Evolutionary conservation across 2,888 invertebrate species (phyloP).

Genomic region (Cloeon dipterum): DNA sequence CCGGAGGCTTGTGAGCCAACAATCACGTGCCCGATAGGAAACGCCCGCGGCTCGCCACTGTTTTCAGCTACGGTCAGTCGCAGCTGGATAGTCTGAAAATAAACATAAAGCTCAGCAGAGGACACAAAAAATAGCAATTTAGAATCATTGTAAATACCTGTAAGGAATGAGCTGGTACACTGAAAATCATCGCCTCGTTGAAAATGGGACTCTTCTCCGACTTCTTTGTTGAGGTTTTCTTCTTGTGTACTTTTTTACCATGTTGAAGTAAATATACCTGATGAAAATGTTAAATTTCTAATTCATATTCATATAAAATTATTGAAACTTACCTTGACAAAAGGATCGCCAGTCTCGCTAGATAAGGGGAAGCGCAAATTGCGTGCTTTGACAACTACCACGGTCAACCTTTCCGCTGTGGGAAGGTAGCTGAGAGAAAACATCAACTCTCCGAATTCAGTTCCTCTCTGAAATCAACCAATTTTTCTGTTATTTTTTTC

Average conservation of each 20-base stretch:
- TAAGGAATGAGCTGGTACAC: constrained; percentile 45
- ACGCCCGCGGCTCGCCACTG: constrained; percentile 26
- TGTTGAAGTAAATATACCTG: constrained; percentile 57
- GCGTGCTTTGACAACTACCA: constrained; percentile 51
- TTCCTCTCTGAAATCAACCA: constrained; percentile 24
- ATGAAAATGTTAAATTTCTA: constrained; percentile 5
- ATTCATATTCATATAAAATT: neutral
- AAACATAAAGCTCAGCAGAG: constrained; percentile 5
- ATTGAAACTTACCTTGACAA: constrained; percentile 38
- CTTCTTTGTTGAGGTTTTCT: constrained; percentile 51
- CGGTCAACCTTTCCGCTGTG: constrained; percentile 56
- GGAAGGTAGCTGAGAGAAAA: constrained; percentile 62
- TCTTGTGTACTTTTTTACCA: constrained; percentile 59
- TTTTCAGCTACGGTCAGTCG: constrained; percentile 31
- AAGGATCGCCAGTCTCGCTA: constrained; percentile 37
- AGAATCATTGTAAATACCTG: constrained; percentile 29
- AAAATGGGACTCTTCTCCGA: constrained; percentile 54
- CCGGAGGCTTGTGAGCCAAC: constrained; percentile 50
- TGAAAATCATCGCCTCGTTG: constrained; percentile 69
- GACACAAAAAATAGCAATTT: too few species aligned
- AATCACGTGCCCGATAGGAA: constrained; percentile 56
- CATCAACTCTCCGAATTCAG: constrained; percentile 55
- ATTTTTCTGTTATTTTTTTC: too few species aligned
- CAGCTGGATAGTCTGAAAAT: constrained; percentile 41
- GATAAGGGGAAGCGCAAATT: constrained; percentile 36